These are phyloP conservation scores for Crambe crambe DNA, from an alignment of 37 sponge, comb jelly and placozoan genomes.

Conservation along the genomic window DNA sequence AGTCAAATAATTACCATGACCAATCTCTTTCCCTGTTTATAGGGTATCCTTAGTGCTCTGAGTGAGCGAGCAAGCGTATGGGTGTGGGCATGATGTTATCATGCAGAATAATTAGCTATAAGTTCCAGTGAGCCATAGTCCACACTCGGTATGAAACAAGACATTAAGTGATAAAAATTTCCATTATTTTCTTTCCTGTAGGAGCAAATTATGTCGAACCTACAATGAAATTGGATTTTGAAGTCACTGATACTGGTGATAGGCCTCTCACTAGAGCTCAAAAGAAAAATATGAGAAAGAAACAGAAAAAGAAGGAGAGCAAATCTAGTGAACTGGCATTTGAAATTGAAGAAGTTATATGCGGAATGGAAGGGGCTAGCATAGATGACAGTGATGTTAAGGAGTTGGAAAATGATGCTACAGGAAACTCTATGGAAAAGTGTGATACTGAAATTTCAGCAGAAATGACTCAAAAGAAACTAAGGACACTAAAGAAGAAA, in stretches of 20 bases:
- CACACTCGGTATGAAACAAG: no score
- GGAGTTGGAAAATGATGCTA: background rate
- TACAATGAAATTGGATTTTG: background rate
- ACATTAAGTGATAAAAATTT: background rate
- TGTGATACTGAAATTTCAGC: constrained; percentile 9
- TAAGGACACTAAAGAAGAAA: constrained; percentile 60
- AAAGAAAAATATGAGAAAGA: constrained; percentile 64
- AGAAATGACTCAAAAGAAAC: constrained; percentile 32
- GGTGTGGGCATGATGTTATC: no score
- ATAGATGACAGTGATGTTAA: background rate
- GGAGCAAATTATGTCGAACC: background rate
- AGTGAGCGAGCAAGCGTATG: no score
- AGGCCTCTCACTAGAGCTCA: constrained; percentile 62
- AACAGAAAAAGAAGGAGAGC: constrained; percentile 48
- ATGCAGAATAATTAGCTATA: no score
- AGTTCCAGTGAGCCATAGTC: no score
- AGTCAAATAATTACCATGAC: no score
- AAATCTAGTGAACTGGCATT: constrained; percentile 28
- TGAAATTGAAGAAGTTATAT: constrained; percentile 37
- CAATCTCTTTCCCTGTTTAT: no score
- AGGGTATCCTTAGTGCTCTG: no score
- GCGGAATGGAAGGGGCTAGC: background rate
- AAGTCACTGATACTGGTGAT: background rate
- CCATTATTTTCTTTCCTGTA: background rate
- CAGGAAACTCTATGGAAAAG: background rate